These are phyloP conservation scores for Numenius phaeopus DNA, from an alignment of 2,797 vertebrate genomes.

Conservation along the genomic window DNA sequence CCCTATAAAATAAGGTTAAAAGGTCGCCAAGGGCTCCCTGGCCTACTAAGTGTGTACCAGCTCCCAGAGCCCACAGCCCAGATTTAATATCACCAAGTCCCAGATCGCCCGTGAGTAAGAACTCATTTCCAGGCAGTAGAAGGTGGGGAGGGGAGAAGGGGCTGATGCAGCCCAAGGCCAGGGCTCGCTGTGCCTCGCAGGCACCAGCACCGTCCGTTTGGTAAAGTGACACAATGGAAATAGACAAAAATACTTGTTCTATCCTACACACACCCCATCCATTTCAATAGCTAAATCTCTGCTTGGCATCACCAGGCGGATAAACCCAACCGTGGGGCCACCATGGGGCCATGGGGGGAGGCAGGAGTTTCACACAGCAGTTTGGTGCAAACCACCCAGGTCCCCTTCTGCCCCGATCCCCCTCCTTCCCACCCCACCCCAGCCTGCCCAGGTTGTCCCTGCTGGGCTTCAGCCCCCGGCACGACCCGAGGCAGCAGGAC, in stretches of 20 bases:
- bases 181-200: background rate
- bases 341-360: rapidly evolving
- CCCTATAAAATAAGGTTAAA: constrained; percentile 24
- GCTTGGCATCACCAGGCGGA: background rate
- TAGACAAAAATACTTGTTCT: background rate
- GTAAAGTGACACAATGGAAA: background rate
- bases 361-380: background rate
- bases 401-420: background rate
- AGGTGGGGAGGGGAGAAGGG: rapidly evolving
- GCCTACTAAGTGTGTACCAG: background rate
- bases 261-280: background rate
- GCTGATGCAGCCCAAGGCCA: background rate
- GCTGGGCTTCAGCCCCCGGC: background rate
- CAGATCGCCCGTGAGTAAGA: background rate
- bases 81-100: background rate
- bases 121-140: background rate
- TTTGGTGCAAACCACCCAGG: background rate
- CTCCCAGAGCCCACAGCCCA: background rate
- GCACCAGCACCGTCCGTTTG: background rate
- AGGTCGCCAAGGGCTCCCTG: background rate
- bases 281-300: background rate
- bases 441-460: background rate
- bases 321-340: background rate
- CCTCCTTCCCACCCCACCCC: background rate
- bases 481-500: background rate